phyloP scores from a whole-genome alignment of 1,140 invertebrate genomes.

The Sipha flava region DNA sequence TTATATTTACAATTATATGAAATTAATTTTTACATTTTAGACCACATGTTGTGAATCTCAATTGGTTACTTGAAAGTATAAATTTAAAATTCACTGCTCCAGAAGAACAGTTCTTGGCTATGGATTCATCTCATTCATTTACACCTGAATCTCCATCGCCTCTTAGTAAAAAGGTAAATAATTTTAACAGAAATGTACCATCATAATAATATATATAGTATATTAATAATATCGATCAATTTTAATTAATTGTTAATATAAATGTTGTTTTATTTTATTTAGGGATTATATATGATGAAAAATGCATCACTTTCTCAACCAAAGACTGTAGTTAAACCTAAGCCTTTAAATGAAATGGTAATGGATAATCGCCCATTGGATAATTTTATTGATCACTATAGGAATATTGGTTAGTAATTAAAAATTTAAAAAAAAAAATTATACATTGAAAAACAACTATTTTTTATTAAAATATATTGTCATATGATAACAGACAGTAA shows the following conservation, averaged over 20 bases:
- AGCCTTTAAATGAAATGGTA: not conserved
- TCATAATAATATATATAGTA: no score
- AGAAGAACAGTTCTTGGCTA: constrained; percentile 48
- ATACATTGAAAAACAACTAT: not conserved
- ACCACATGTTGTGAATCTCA: constrained; percentile 55
- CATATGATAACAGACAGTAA: no score
- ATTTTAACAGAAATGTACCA: no score
- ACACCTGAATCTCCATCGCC: constrained; percentile 50
- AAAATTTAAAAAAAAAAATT: no score
- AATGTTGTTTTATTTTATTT: not conserved
- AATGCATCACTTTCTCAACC: constrained; percentile 3
- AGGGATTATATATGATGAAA: constrained; percentile 29
- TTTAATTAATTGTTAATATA: no score
- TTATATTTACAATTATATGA: no score
- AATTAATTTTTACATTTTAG: no score
- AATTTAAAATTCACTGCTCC: constrained; percentile 50
- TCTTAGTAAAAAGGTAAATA: constrained; percentile 50
- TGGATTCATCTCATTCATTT: constrained; percentile 28
- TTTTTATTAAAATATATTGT: no score
- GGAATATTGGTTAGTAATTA: constrained; percentile 1
- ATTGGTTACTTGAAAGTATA: constrained; percentile 69
- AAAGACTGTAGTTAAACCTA: not conserved
- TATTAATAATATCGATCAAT: no score
- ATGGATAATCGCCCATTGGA: not conserved
- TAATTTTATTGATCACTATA: constrained; percentile 11